phyloP scores from a whole-genome alignment of 2,888 invertebrate species.

The Polyploca ridens region DNA sequence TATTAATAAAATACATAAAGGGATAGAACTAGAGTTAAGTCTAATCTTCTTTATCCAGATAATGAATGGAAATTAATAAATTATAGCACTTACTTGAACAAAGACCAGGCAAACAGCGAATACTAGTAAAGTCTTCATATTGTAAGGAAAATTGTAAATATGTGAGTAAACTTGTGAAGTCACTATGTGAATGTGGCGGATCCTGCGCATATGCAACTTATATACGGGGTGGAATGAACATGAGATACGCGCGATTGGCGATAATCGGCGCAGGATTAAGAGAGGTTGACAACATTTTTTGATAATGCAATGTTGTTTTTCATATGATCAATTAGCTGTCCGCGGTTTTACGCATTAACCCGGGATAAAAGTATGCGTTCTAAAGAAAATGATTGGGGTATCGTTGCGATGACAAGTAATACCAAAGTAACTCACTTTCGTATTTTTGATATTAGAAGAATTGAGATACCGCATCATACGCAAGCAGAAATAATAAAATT shows the following conservation, averaged over 20 bases:
- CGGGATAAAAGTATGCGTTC: no score
- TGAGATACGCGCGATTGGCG: constrained; percentile 34
- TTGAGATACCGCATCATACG: no score
- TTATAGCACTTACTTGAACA: constrained; percentile 61
- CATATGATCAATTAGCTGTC: no score
- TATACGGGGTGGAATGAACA: constrained; percentile 44
- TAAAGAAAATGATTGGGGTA: no score
- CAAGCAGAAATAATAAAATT: no score
- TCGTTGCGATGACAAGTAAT: no score
- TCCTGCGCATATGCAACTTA: constrained; percentile 35
- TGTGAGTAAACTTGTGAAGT: constrained; percentile 15
- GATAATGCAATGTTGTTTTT: no score
- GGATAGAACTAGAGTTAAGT: background rate
- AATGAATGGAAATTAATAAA: background rate
- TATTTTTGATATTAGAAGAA: no score
- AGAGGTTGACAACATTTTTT: constrained; percentile 53
- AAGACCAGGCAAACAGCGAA: constrained; percentile 69
- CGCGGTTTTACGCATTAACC: no score
- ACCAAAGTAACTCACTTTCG: no score
- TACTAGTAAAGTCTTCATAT: constrained; percentile 74
- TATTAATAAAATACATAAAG: no score
- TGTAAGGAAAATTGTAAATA: constrained; percentile 48
- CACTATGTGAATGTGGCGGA: constrained; percentile 4
- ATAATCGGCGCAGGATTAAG: constrained; percentile 41
- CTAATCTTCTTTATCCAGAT: no score